Evolutionary conservation across 2,113 vertebrate genomes (phyloP).

Genomic region (Amphiprion percula): DNA sequence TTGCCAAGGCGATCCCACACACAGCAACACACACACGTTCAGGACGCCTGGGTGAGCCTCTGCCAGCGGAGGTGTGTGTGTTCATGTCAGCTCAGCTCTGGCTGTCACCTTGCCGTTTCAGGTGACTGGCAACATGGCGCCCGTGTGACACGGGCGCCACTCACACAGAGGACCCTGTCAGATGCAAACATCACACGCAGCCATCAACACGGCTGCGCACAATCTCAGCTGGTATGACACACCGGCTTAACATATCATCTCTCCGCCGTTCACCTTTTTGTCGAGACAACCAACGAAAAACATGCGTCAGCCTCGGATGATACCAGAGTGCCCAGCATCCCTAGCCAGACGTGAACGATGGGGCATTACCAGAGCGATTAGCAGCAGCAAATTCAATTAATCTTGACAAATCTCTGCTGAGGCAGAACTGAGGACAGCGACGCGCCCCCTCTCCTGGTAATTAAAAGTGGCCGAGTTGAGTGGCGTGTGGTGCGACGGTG

Average conservation of each 20-base stretch:
- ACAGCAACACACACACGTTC: slow-evolving; percentile 48
- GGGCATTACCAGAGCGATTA: slow-evolving; percentile 83
- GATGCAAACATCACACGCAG: slow-evolving; percentile 54
- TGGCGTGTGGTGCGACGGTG: slow-evolving; percentile 61
- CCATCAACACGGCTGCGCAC: slow-evolving; percentile 42
- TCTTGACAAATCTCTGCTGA: slow-evolving; percentile 87
- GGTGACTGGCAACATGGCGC: slow-evolving; percentile 76
- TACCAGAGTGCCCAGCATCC: slow-evolving; percentile 57
- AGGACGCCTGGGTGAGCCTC: slow-evolving; percentile 44
- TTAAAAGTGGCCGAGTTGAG: slow-evolving; percentile 83
- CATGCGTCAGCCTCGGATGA: slow-evolving; percentile 52
- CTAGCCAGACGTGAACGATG: slow-evolving; percentile 78
- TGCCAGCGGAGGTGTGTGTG: slow-evolving; percentile 46
- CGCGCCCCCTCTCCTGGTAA: slow-evolving; percentile 81
- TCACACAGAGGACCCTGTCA: slow-evolving; percentile 68
- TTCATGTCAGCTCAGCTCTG: slow-evolving; percentile 53
- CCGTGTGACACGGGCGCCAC: slow-evolving; percentile 58
- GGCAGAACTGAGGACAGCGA: slow-evolving; percentile 78
- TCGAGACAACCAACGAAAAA: slow-evolving; percentile 52
- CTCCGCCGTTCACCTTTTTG: slow-evolving; percentile 61
- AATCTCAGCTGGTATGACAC: slow-evolving; percentile 56
- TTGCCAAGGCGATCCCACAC: slow-evolving; percentile 53
- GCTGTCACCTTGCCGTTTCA: slow-evolving; percentile 77
- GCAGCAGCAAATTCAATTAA: slow-evolving; percentile 86
- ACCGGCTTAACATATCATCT: slow-evolving; percentile 54